phyloP scores from a whole-genome alignment of 2,888 invertebrate genomes.

The Aromia moschata region DNA sequence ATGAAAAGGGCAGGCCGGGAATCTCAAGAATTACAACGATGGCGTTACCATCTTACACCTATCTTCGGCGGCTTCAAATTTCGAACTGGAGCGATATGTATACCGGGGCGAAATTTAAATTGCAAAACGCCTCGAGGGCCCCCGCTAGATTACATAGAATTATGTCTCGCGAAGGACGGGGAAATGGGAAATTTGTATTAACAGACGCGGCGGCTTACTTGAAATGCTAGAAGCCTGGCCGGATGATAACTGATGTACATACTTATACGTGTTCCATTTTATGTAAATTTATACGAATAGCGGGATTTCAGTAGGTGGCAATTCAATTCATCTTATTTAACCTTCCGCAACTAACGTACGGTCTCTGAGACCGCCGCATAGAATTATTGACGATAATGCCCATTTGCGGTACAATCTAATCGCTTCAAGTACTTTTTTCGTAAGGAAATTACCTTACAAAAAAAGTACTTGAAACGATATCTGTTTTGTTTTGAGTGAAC shows the following conservation, averaged over 20 bases:
- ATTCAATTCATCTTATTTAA: no score
- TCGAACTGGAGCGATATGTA: conserved; percentile 29
- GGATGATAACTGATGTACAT: background rate
- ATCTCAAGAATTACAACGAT: conserved; percentile 57
- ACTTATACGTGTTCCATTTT: background rate
- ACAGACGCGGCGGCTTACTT: no score
- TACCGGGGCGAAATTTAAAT: conserved; percentile 34
- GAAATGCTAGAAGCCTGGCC: background rate
- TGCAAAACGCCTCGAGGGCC: conserved; percentile 30
- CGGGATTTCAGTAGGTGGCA: background rate
- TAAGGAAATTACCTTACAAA: no score
- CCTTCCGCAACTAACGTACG: no score
- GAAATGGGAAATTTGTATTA: background rate
- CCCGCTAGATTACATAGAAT: conserved; percentile 22
- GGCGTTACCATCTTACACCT: conserved; percentile 50
- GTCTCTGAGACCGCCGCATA: no score
- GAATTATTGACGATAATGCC: no score
- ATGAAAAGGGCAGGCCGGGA: conserved; percentile 57
- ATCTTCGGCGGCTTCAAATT: conserved; percentile 27
- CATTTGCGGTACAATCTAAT: no score
- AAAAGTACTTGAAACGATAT: no score
- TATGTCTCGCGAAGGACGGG: background rate
- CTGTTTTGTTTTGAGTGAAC: no score
- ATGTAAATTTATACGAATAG: background rate
- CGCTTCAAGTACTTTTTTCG: no score